These are phyloP conservation scores for Malthinus flaveolus DNA, from an alignment of 2,888 invertebrate genomes.

Conservation along the genomic window DNA sequence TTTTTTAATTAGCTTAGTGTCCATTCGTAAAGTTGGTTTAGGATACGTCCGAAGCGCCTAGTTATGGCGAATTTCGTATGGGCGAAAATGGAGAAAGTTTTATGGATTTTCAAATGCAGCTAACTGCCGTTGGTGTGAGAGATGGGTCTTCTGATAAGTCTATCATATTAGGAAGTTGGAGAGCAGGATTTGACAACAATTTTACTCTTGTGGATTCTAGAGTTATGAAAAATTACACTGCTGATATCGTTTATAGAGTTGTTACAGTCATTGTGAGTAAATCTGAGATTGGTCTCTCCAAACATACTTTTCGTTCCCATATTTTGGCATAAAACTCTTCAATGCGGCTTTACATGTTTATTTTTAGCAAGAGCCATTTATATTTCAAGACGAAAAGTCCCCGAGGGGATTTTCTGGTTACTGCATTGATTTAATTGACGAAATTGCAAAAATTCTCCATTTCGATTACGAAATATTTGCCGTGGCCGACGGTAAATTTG, in stretches of 20 bases:
- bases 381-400: slow-evolving; percentile 68
- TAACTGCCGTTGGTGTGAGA: slow-evolving; percentile 71
- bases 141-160: slow-evolving; percentile 75
- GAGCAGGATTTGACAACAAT: slow-evolving; percentile 71
- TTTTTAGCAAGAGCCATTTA: slow-evolving; percentile 80
- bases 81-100: slow-evolving; percentile 72
- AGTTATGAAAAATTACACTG: slow-evolving; percentile 74
- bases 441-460: slow-evolving; percentile 79
- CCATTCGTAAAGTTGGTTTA: slow-evolving; percentile 5
- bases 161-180: slow-evolving; percentile 74
- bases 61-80: slow-evolving; percentile 69
- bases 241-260: slow-evolving; percentile 83
- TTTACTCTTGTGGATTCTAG: slow-evolving; percentile 67
- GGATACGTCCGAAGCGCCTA: slow-evolving; percentile 63
- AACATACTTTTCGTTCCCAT: slow-evolving; percentile 5
- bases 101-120: slow-evolving; percentile 74
- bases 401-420: slow-evolving; percentile 80
- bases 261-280: slow-evolving; percentile 78
- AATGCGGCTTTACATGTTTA: too few species aligned
- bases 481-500: slow-evolving; percentile 81
- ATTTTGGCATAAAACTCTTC: too few species aligned
- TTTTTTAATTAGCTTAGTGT: not conserved
- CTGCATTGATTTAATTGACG: slow-evolving; percentile 91
- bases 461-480: slow-evolving; percentile 90
- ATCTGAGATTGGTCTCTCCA: not conserved